These are phyloP conservation scores for Leptodactylus fuscus DNA, from an alignment of 2,113 vertebrate species.

Conservation along the genomic window DNA sequence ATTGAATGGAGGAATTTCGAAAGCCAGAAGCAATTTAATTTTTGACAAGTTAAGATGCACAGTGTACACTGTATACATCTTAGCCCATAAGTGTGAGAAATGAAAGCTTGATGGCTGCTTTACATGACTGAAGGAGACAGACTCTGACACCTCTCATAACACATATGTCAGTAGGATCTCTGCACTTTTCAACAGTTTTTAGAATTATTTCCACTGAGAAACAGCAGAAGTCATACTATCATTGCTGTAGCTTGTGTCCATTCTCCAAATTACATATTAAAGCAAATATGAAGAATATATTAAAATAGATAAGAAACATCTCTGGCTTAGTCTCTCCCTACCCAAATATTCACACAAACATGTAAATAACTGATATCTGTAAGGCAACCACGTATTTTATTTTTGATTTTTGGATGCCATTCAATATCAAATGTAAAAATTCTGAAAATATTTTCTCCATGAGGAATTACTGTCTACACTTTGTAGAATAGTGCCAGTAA, in stretches of 20 bases:
- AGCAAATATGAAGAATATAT: not conserved
- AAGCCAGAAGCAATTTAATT: constrained; percentile 57
- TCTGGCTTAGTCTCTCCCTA: no score
- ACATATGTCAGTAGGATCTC: constrained; percentile 52
- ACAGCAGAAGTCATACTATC: not conserved
- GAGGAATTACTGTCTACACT: no score
- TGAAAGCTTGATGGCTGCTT: constrained; percentile 57
- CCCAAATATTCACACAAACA: no score
- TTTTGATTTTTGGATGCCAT: no score
- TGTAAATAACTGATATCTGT: no score
- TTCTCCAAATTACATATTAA: not conserved
- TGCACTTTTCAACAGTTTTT: constrained; percentile 31
- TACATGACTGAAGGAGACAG: constrained; percentile 57
- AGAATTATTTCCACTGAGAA: constrained; percentile 38
- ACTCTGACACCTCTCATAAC: constrained; percentile 56
- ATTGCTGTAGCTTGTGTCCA: not conserved
- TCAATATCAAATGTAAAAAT: no score
- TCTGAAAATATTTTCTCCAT: no score
- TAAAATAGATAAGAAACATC: no score
- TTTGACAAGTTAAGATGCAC: constrained; percentile 58
- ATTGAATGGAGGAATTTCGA: constrained; percentile 37
- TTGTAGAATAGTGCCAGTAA: no score
- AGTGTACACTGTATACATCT: constrained; percentile 49
- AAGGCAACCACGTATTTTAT: no score
- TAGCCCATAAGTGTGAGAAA: constrained; percentile 50